Conservation (phyloP, 2,888 invertebrate genomes). For the Eupithecia inturbata region DNA sequence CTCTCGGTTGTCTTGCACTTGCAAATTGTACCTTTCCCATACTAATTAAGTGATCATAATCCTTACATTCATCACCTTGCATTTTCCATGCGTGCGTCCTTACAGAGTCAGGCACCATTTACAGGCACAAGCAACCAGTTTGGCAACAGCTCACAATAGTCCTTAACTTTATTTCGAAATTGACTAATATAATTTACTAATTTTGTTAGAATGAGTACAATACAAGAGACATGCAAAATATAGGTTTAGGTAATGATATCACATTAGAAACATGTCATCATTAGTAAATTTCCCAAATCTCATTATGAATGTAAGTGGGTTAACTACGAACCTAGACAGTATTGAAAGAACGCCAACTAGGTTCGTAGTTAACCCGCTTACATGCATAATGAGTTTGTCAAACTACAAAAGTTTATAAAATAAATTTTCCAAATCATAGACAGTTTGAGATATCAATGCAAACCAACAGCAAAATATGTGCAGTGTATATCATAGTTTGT, state of each 20-base stretch:
- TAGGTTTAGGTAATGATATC: neutral
- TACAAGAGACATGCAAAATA: neutral
- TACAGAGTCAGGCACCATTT: constrained; percentile 76
- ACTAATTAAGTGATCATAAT: constrained; percentile 56
- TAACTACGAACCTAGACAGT: neutral
- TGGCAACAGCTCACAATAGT: constrained; percentile 62
- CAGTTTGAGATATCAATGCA: neutral
- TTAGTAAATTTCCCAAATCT: neutral
- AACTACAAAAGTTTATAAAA: neutral
- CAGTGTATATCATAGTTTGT: neutral
- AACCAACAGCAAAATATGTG: constrained; percentile 4
- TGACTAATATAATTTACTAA: constrained; percentile 3
- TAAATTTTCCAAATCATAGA: neutral
- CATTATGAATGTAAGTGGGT: neutral
- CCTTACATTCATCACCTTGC: constrained; percentile 80
- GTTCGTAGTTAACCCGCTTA: neutral
- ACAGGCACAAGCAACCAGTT: constrained; percentile 66
- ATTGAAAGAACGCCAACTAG: neutral
- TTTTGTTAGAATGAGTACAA: neutral
- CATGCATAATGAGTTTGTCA: neutral
- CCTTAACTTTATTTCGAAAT: neutral
- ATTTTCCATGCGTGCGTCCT: constrained; percentile 74
- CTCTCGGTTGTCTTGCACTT: constrained; percentile 69
- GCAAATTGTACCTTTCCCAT: constrained; percentile 68
- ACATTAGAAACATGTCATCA: neutral